Evolutionary conservation across 2,797 vertebrate genomes (phyloP).

Genomic region (Chromobotia macracanthus): DNA sequence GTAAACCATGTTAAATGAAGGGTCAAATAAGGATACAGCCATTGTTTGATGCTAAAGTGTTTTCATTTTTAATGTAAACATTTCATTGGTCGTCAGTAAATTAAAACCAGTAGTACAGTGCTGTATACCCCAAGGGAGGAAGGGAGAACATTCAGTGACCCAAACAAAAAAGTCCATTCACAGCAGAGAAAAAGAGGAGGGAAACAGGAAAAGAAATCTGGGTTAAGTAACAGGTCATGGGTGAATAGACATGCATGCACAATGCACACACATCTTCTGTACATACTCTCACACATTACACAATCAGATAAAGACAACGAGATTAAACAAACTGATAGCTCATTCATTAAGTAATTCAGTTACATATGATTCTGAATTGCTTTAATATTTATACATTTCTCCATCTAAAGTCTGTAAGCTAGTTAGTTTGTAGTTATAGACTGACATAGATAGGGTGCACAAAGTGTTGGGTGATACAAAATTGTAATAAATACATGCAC

Average conservation of each 20-base stretch:
- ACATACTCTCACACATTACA: conserved; percentile 38
- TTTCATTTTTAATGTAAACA: conserved; percentile 58
- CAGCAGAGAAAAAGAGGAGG: conserved; percentile 19
- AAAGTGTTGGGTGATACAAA: conserved; percentile 45
- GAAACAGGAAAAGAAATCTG: conserved; percentile 31
- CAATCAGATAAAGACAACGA: conserved; percentile 35
- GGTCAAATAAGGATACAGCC: conserved; percentile 18
- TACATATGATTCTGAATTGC: conserved; percentile 17
- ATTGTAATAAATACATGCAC: conserved; percentile 51
- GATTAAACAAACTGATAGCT: conserved; percentile 28
- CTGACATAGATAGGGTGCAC: conserved; percentile 23
- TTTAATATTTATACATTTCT: conserved; percentile 18
- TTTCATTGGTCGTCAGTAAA: conserved; percentile 49
- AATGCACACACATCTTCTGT: conserved; percentile 37
- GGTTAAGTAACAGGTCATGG: conserved; percentile 43
- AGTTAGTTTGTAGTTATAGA: conserved; percentile 24
- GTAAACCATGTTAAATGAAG: not conserved
- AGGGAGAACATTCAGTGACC: conserved; percentile 37
- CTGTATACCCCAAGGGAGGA: conserved; percentile 35
- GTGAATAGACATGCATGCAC: conserved; percentile 40
- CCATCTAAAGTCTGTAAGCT: conserved; percentile 31
- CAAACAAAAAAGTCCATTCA: conserved; percentile 27
- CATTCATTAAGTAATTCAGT: conserved; percentile 29
- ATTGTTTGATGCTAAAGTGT: conserved; percentile 43
- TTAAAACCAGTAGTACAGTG: conserved; percentile 49